Evolutionary conservation across 2,113 vertebrate genomes (phyloP).

Genomic region (human): GRCh38 chr4:31235501-31236000

Average conservation of each 20-base stretch:
- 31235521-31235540: background rate
- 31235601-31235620: background rate
- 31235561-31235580: background rate
- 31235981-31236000: background rate
- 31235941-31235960: background rate
- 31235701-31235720: background rate
- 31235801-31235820: accelerated
- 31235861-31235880: background rate
- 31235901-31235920: background rate
- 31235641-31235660: background rate
- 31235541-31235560: background rate
- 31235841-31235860: background rate
- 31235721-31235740: background rate
- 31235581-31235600: background rate
- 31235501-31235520: background rate
- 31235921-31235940: background rate
- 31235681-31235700: background rate
- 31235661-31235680: background rate
- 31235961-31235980: background rate
- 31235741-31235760: background rate
- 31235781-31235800: background rate
- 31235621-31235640: background rate
- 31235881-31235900: background rate
- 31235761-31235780: background rate
- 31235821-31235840: background rate